These are phyloP conservation scores for Pseudomyrmex cubaensis DNA, from an alignment of 1,140 invertebrate species.

Conservation along the genomic window DNA sequence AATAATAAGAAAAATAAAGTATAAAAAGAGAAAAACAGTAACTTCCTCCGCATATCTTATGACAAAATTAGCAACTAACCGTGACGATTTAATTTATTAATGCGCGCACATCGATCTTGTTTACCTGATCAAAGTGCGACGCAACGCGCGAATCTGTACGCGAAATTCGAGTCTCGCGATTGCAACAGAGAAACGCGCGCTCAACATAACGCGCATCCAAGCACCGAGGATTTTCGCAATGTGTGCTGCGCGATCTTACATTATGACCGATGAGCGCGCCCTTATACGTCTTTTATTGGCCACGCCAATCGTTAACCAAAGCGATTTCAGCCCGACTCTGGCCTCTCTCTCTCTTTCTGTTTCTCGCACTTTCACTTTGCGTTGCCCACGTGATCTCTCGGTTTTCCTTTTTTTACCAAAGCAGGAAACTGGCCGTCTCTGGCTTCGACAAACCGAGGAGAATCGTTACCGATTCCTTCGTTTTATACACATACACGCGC, in stretches of 20 bases:
- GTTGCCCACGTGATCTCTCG: conserved; percentile 50
- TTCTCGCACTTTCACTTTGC: conserved; percentile 57
- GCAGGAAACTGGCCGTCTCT: conserved; percentile 29
- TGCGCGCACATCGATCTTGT: conserved; percentile 5
- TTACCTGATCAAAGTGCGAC: conserved; percentile 8
- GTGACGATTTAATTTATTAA: not conserved
- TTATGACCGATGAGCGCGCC: conserved; percentile 45
- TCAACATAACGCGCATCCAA: not conserved
- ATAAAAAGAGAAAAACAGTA: no score
- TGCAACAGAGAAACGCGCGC: conserved; percentile 17
- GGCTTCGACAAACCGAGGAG: conserved; percentile 19
- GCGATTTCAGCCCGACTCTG: conserved; percentile 25
- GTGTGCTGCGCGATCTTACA: conserved; percentile 17
- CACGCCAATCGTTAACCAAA: conserved; percentile 58
- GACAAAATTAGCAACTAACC: no score
- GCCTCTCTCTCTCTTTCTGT: no score
- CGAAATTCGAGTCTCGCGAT: conserved; percentile 35
- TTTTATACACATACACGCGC: no score
- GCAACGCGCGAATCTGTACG: conserved; percentile 14
- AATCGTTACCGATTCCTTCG: conserved; percentile 9
- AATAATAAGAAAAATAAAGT: no score
- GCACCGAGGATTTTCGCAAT: conserved; percentile 52
- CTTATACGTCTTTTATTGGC: conserved; percentile 52
- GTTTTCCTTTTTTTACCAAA: conserved; percentile 59
- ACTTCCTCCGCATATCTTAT: no score